A percentile compares a stretch with the other conserved stretches of the same genome.
phyloP scores from a whole-genome alignment of 2,888 invertebrate genomes.

The Aphodius sticticus region DNA sequence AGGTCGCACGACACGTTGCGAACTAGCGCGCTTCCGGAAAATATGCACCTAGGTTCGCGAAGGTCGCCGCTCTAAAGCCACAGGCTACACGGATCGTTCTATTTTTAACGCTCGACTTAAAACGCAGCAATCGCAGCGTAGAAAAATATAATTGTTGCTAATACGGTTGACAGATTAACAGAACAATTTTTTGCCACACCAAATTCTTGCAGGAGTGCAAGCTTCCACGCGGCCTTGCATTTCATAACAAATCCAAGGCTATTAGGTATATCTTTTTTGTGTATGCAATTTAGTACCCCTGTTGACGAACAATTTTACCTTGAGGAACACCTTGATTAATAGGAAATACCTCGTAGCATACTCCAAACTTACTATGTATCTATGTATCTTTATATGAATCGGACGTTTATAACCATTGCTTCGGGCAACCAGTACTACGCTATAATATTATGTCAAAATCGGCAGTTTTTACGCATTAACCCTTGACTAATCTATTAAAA shows the following conservation, averaged over 20 bases:
- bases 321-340: not conserved
- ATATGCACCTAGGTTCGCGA: conserved; percentile 49
- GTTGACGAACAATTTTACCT: not conserved
- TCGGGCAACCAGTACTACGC: no score
- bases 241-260: not conserved
- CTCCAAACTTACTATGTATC: no score
- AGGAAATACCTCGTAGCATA: not conserved
- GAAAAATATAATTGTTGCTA: not conserved
- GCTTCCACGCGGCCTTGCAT: not conserved
- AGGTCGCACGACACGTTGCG: conserved; percentile 35
- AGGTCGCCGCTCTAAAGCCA: conserved; percentile 56
- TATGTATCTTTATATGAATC: no score
- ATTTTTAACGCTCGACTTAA: conserved; percentile 4
- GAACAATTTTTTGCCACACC: not conserved
- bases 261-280: not conserved
- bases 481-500: not conserved
- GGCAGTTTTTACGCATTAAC: not conserved
- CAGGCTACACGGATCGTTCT: conserved; percentile 40
- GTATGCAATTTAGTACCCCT: not conserved
- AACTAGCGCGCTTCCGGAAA: conserved; percentile 52
- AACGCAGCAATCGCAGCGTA: not conserved
- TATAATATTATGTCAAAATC: no score
- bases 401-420: no score
- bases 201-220: not conserved
- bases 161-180: not conserved